Base-by-base conservation (phyloP, 2,797 vertebrate species). In the Enteromius treurensis region DNA sequence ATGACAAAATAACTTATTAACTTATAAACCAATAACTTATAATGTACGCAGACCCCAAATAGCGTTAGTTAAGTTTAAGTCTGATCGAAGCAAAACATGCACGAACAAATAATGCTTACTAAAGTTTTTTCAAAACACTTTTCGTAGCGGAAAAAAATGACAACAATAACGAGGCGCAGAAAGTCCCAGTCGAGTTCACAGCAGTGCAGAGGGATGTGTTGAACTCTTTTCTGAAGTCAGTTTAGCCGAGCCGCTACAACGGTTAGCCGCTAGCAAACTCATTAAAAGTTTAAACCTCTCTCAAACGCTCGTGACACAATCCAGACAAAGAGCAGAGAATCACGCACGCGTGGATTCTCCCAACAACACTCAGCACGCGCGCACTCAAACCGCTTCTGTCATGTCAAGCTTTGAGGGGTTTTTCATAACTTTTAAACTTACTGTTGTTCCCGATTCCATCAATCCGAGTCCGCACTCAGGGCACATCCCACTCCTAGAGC, bases 401-500 rank as follows among this genome's bases (percentile, higher is more conserved):
- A 7, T 6, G 10, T n/a, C 2, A 47, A 13, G 37, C 34, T 62
- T 7, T 9, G 19, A 3, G 47, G 13, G n/a, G 10, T 14, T 26
- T 78, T 34, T 10, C 73, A 2, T 40, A 70, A 80, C 55, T 84
- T 79, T 10, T 19, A 23, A 80, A 87, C 83, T 89, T 83, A 87
- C 85, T 83, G 73, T 74, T 85, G 77, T 71, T 77, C 70, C 69
- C 53, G 75, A 84, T 53, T 86, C 82, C 86, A 86, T 85, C 53
- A 81, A 79, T 85, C 68, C 19, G 23, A 34, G 65, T 74, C 62
- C 14, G 5, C 9, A 26, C 26, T 26, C 26, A 11, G 29, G 45
- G 60, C 34, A 70, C 37, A 65, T 71, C 68, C 21, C 58, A 78
- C 69, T 81, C 81, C 34, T 32, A 47, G 10, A 67, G 10, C 77